These are phyloP conservation scores for Chymomyza amoena DNA, from an alignment of 2,888 invertebrate genomes.

Conservation along the genomic window DNA sequence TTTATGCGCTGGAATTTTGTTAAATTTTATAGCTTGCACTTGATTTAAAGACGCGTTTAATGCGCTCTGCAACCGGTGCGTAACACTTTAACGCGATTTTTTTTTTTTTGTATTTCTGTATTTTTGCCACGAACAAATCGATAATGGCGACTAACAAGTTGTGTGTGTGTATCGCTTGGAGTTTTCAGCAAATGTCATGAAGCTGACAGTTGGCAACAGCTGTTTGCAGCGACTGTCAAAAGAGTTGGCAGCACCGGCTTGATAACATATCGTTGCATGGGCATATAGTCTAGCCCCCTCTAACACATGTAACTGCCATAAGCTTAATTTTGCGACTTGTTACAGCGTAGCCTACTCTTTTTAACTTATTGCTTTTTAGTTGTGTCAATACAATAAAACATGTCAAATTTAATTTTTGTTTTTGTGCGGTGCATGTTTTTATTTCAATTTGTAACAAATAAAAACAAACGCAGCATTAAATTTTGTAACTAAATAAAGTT, in stretches of 20 bases:
- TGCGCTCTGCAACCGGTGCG: constrained; percentile 61
- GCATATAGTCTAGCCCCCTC: not conserved
- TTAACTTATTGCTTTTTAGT: not conserved
- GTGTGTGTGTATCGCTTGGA: constrained; percentile 3
- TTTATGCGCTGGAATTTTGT: constrained; percentile 1
- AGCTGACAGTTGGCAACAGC: constrained; percentile 2
- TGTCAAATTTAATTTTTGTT: not conserved
- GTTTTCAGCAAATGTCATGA: not conserved
- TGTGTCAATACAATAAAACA: not conserved
- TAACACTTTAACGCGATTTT: constrained; percentile 56
- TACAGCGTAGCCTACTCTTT: not conserved
- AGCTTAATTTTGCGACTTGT: too few relatives aligned
- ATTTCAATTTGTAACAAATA: not conserved
- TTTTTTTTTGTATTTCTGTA: constrained; percentile 26
- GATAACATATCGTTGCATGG: not conserved
- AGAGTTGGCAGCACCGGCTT: not conserved
- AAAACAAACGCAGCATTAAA: not conserved
- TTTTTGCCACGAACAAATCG: constrained; percentile 58
- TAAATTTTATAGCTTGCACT: constrained; percentile 21
- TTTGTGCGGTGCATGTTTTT: not conserved
- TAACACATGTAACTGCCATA: not conserved
- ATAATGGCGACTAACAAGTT: constrained; percentile 45
- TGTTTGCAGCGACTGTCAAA: not conserved
- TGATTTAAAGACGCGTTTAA: constrained; percentile 46
- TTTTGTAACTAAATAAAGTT: not conserved